A percentile compares a stretch with the other conserved stretches of the same genome.
phyloP scores from a whole-genome alignment of 2,888 invertebrate genomes.

The Sesia apiformis region DNA sequence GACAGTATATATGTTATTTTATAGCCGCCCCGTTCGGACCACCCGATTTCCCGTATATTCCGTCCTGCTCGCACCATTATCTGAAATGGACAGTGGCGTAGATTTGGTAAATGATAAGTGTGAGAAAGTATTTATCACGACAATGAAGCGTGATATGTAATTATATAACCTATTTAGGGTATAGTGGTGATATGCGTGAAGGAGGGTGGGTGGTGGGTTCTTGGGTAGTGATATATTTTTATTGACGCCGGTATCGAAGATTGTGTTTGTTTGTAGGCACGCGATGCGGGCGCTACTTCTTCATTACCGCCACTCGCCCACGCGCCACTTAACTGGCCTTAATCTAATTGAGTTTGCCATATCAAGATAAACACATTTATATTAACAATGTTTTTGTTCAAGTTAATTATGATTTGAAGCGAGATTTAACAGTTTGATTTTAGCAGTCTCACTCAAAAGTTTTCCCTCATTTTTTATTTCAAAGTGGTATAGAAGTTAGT shows the following conservation, averaged over 20 bases:
- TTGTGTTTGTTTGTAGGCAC: constrained; percentile 29
- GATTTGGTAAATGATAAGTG: constrained; percentile 75
- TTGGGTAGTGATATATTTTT: constrained; percentile 51
- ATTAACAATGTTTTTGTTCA: background rate
- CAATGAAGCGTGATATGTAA: constrained; percentile 72
- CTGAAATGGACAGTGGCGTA: constrained; percentile 75
- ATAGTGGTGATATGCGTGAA: constrained; percentile 43
- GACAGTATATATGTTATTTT: constrained; percentile 74
- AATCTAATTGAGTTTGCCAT: constrained; percentile 14
- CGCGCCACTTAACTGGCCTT: constrained; percentile 40
- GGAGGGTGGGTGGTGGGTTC: constrained; percentile 14
- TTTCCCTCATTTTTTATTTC: no score
- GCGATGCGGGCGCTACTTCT: constrained; percentile 51
- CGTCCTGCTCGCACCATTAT: constrained; percentile 62
- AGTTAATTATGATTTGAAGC: no score
- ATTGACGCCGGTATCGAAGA: constrained; percentile 40
- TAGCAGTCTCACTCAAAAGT: no score
- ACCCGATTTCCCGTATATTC: constrained; percentile 16
- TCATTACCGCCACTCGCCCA: constrained; percentile 24
- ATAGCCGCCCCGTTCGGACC: constrained; percentile 44
- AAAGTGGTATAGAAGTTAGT: no score
- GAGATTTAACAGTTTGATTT: no score
- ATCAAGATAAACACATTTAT: background rate
- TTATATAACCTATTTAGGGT: constrained; percentile 67
- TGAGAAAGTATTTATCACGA: constrained; percentile 75